phyloP scores from a whole-genome alignment of 2,113 vertebrate species.

The Gymnarchus niloticus region DNA sequence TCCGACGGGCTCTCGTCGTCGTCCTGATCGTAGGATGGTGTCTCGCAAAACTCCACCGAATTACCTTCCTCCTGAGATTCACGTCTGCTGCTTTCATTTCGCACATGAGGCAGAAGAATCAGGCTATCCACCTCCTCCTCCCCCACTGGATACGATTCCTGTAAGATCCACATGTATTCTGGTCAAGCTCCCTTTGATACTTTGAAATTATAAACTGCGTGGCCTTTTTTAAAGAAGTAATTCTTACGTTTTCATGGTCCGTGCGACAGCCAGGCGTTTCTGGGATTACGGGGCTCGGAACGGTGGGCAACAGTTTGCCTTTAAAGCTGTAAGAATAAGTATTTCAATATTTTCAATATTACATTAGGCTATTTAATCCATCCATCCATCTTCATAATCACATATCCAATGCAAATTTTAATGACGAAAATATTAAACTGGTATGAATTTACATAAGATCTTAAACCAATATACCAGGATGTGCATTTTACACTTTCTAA shows the following conservation, averaged over 20 bases:
- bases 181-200: not conserved
- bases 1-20: slow-evolving; percentile 2
- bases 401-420: not conserved
- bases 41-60: not conserved
- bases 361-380: too few relatives aligned
- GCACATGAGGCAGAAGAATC: slow-evolving; percentile 26
- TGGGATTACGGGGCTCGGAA: slow-evolving; percentile 49
- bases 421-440: too few relatives aligned
- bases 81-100: slow-evolving; percentile 16
- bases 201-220: not conserved
- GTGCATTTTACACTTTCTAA: too few relatives aligned
- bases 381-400: not conserved
- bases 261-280: slow-evolving; percentile 21
- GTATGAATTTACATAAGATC: too few relatives aligned
- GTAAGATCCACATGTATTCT: slow-evolving; percentile 13
- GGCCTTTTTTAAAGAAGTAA: not conserved
- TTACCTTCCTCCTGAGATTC: not conserved
- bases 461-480: too few relatives aligned
- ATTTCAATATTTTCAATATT: too few relatives aligned
- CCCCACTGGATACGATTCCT: slow-evolving; percentile 38
- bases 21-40: not conserved
- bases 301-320: slow-evolving; percentile 45
- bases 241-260: slow-evolving; percentile 19
- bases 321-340: slow-evolving; percentile 41
- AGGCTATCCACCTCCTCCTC: slow-evolving; percentile 49